Evolutionary conservation across 2,888 invertebrate genomes (phyloP).

Genomic region (Synergus laeviventris): DNA sequence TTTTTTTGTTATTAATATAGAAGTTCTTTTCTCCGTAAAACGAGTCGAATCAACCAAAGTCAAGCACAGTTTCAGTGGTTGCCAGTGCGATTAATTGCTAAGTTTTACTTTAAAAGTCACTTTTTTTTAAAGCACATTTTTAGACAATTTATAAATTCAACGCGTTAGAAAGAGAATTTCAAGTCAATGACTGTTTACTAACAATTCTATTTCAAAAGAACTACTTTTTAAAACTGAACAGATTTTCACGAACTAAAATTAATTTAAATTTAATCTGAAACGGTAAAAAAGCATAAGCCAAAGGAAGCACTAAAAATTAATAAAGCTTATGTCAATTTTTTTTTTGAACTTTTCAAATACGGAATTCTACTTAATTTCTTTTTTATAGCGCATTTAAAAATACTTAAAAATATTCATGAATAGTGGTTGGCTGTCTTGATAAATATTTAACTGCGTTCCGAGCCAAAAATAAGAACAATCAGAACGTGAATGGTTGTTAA

Average conservation of each 20-base stretch:
- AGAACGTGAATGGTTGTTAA: slow-evolving; percentile 27
- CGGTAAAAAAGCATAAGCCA: slow-evolving; percentile 2
- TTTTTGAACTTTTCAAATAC: neutral
- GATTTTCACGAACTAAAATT: slow-evolving; percentile 30
- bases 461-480: slow-evolving; percentile 36
- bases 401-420: slow-evolving; percentile 1
- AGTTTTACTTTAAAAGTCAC: slow-evolving; percentile 20
- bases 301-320: slow-evolving; percentile 4
- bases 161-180: neutral
- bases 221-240: neutral
- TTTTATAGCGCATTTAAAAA: neutral
- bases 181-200: slow-evolving; percentile 30
- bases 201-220: neutral
- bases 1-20: neutral
- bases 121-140: slow-evolving; percentile 7
- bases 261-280: slow-evolving; percentile 7
- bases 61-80: slow-evolving; percentile 29
- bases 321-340: neutral
- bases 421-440: neutral
- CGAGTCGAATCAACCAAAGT: slow-evolving; percentile 21
- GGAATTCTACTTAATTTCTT: neutral
- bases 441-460: slow-evolving; percentile 33
- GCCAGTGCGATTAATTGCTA: slow-evolving; percentile 32
- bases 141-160: neutral
- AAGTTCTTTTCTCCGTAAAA: neutral